Evolutionary conservation across 2,797 vertebrate genomes (phyloP), one percentile per base, ranked within the genome.

Genomic region (Typhlichthys subterraneus): DNA sequence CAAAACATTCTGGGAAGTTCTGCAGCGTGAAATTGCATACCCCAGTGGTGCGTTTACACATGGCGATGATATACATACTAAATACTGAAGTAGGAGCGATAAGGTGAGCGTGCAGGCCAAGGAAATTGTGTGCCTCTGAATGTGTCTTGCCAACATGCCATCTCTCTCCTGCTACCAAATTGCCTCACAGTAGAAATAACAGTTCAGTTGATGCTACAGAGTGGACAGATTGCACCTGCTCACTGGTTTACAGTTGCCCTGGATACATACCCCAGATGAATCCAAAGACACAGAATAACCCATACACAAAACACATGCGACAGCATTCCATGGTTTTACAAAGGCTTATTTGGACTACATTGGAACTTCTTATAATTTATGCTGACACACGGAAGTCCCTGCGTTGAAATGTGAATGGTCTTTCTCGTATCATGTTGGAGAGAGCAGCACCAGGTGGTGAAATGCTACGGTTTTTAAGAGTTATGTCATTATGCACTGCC

Each of bases 231-330:
- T 80, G 63, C 77, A 77, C 47, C 65, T 65, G 59, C 61, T 73
- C 50, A 23, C 58, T 63, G 66, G 65, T 79, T 83, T 77, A 80
- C 71, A 75, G 63, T 70, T 85, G 77, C 80, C 81, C 79, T 82
- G 77, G 79, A 87, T 82, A 82, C 75, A 80, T 76, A 82, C 82
- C 78, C 80, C 71, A 81, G 75, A 82, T 82, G 70, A 80, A 69
- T 53, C 67, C 65, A 73, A 12, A 50, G 13, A 12, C 58, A 60
- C 58, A 33, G 46, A 50, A 46, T 14, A 23, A 59, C 58, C 12
- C 45, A 65, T 61, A 70, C 54, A 65, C 70, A 60, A 23, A 68
- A 57, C 31, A 61, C 52, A 57, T 59, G 70, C 63, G 13, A 45
- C 38, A 45, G 56, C 59, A 78, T 82, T 81, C 76, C 59, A 80